These are phyloP conservation scores for Pangasius macronema DNA, from an alignment of 2,797 vertebrate species.

Conservation along the genomic window DNA sequence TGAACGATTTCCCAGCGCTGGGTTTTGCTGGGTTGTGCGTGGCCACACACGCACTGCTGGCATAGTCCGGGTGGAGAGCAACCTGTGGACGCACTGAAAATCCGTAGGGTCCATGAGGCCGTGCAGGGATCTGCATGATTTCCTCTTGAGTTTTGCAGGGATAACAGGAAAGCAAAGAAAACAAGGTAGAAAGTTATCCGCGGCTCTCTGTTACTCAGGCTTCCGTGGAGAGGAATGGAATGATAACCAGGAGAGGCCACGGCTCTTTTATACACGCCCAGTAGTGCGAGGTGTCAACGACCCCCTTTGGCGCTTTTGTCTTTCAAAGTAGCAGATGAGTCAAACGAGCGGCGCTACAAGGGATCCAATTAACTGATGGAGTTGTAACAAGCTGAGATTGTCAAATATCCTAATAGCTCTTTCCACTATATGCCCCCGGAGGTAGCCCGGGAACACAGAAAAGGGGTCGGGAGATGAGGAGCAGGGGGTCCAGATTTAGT, in stretches of 20 bases:
- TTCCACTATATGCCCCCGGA: conserved; percentile 75
- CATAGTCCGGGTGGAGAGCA: conserved; percentile 60
- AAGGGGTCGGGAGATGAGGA: conserved; percentile 53
- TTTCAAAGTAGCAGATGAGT: conserved; percentile 83
- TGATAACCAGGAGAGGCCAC: conserved; percentile 41
- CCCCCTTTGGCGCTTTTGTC: conserved; percentile 76
- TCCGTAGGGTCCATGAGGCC: conserved; percentile 59
- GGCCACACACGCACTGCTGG: conserved; percentile 54
- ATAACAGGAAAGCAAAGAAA: conserved; percentile 7
- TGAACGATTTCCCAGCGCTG: conserved; percentile 76
- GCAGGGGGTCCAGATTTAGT: conserved; percentile 70
- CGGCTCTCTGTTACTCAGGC: conserved; percentile 47
- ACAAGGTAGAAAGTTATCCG: conserved; percentile 14
- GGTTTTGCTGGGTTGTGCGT: conserved; percentile 54
- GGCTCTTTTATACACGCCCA: conserved; percentile 70
- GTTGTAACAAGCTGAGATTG: conserved; percentile 80
- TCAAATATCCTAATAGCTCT: conserved; percentile 79
- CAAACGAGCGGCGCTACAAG: conserved; percentile 78
- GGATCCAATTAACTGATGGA: conserved; percentile 84
- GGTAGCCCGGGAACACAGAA: conserved; percentile 63
- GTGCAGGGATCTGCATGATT: conserved; percentile 71
- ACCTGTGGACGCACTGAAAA: conserved; percentile 69
- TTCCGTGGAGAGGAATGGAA: conserved; percentile 42
- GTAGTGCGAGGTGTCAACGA: conserved; percentile 75
- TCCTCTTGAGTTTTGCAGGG: neutral